Conservation (phyloP, 1,140 invertebrate species). For the Bombus turneri region DNA sequence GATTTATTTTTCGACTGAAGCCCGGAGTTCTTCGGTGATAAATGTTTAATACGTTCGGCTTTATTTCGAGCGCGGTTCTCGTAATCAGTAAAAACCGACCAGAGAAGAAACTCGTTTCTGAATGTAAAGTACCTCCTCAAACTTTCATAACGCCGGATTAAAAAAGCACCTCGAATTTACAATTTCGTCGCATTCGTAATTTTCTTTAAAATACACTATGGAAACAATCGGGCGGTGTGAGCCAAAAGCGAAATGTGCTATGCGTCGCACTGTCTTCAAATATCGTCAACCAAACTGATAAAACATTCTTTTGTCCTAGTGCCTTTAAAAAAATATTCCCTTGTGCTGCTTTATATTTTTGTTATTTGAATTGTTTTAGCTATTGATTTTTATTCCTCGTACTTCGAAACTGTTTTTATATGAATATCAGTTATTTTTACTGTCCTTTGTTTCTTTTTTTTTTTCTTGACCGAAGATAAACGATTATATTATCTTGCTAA, state of each 20-base stretch:
- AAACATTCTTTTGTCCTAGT: background rate
- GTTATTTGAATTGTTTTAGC: too few relatives aligned
- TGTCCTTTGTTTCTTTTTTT: background rate
- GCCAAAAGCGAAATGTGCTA: background rate
- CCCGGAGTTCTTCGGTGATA: background rate
- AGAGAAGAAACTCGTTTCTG: conserved; percentile 17
- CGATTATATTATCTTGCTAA: background rate
- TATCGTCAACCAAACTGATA: too few relatives aligned
- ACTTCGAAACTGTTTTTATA: too few relatives aligned
- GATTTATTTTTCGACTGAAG: conserved; percentile 10
- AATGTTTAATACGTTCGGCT: background rate
- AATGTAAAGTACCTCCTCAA: conserved; percentile 20
- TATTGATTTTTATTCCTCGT: too few relatives aligned
- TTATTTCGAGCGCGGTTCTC: background rate
- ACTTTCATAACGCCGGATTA: conserved; percentile 25
- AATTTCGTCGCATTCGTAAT: background rate
- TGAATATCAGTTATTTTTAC: too few relatives aligned
- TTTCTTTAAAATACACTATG: background rate
- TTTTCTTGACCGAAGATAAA: background rate
- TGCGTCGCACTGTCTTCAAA: background rate
- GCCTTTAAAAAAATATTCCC: background rate
- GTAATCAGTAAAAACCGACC: conserved; percentile 1
- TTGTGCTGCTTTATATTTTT: too few relatives aligned
- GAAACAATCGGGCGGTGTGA: background rate
- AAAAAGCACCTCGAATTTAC: conserved; percentile 15